Evolutionary conservation across 2,797 vertebrate genomes (phyloP), one percentile per base, ranked within the genome.

Genomic region (Eidolon dupreanum): DNA sequence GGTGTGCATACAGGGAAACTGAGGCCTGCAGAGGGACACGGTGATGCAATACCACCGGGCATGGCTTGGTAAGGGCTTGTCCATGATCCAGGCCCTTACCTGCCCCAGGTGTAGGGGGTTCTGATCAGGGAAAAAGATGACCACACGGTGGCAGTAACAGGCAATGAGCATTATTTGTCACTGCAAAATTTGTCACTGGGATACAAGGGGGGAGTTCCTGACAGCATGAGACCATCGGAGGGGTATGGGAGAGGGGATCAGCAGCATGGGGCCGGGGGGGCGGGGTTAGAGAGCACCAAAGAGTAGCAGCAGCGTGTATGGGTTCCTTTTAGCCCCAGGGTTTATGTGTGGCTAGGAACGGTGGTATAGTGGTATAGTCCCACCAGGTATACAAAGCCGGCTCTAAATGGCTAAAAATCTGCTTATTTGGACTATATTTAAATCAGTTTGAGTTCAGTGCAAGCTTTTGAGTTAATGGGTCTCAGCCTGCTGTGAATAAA

Each of bases 141-240:
- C 85, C 55, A 9, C 26, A 5, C 0, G 1, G 24, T 49, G 17
- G n/a, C 55, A 43, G 65, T 28, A 12, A 12, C 6, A 0, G 2
- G 10, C 74, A 41, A 38, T 3, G 38, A 36, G 38, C 55, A 17
- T 79, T 49, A 31, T 26, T 38, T 55, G n/a, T 9, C 19, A 1
- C 63, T 49, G 49, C 49, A 49, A 16, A 16, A 49, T 49, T 49
- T 49, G 49, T 49, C 49, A 49, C 49, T 16, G 49, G 49, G 49
- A 15, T 49, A 49, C 49, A 49, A 49, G 15, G 49, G 15, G 15
- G 15, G 49, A 17, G 15, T 49, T 38, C 38, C 49, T 16, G 36
- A 36, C 6, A 55, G 59, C 12, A 5, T 24, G 6, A 90, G 59
- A 74, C 22, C 33, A 11, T 16, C 11, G 5, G 15, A 19, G 26